phyloP scores from a whole-genome alignment of 2,113 vertebrate genomes.

The Elephas maximus region DNA sequence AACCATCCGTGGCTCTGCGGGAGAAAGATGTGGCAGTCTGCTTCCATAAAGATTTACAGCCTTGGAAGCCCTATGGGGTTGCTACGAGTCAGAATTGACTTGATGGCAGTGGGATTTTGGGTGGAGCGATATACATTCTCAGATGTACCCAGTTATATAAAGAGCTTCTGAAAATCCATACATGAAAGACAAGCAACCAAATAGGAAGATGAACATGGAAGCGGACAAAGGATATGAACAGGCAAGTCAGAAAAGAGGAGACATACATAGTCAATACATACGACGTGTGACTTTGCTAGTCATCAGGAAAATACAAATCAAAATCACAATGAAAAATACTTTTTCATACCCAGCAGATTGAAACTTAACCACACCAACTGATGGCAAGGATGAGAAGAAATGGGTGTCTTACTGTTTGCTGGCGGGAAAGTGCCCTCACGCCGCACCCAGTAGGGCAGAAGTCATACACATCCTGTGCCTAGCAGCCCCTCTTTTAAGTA shows the following conservation, averaged over 20 bases:
- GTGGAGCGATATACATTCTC: too few species aligned
- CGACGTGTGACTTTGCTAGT: accelerated
- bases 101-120: too few species aligned
- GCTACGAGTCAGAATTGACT: too few species aligned
- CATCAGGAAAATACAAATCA: too few species aligned
- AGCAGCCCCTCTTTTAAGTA: too few species aligned
- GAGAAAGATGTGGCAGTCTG: too few species aligned
- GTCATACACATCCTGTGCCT: accelerated
- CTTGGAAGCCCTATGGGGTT: too few species aligned
- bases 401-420: accelerated
- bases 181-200: background rate
- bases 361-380: background rate
- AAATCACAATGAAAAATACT: background rate
- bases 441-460: background rate
- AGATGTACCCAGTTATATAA: background rate
- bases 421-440: background rate
- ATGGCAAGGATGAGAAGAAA: background rate
- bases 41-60: too few species aligned
- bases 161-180: background rate
- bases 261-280: accelerated
- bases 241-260: background rate
- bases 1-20: too few species aligned
- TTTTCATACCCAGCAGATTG: background rate
- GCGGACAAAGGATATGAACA: background rate
- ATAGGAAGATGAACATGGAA: background rate